phyloP scores from a whole-genome alignment of 1,140 invertebrate genomes.

The Orius insidiosus region DNA sequence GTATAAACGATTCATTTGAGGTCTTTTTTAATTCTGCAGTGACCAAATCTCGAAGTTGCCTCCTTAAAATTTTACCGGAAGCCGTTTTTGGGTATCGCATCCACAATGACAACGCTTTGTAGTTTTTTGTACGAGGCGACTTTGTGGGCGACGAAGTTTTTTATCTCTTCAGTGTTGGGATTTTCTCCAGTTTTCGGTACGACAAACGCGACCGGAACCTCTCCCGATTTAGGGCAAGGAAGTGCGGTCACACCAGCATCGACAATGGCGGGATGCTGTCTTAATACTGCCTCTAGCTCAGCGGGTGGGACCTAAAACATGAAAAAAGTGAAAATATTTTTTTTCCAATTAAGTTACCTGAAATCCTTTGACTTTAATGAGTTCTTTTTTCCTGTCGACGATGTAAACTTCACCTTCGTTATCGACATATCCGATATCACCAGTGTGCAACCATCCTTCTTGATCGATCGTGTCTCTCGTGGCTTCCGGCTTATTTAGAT shows the following conservation, averaged over 20 bases:
- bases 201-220: conserved; percentile 42
- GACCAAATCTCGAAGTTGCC: conserved; percentile 30
- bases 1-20: too few species aligned
- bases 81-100: conserved; percentile 53
- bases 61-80: conserved; percentile 56
- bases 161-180: conserved; percentile 31
- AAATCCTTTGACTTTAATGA: conserved; percentile 62
- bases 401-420: conserved; percentile 47
- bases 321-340: not conserved
- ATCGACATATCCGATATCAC: conserved; percentile 60
- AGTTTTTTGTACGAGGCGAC: conserved; percentile 50
- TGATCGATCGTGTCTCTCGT: conserved; percentile 43
- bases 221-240: conserved; percentile 42
- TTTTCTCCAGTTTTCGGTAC: conserved; percentile 30
- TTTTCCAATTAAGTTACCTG: conserved; percentile 33
- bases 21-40: not conserved
- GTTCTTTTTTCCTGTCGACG: conserved; percentile 56
- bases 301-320: conserved; percentile 37
- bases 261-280: conserved; percentile 41
- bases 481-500: conserved; percentile 39
- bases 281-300: conserved; percentile 50
- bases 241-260: conserved; percentile 56
- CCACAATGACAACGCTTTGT: conserved; percentile 45
- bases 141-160: conserved; percentile 37
- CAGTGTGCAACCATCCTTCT: conserved; percentile 59